Conservation (phyloP, 2,113 vertebrate species). For the Pituophis catenifer region DNA sequence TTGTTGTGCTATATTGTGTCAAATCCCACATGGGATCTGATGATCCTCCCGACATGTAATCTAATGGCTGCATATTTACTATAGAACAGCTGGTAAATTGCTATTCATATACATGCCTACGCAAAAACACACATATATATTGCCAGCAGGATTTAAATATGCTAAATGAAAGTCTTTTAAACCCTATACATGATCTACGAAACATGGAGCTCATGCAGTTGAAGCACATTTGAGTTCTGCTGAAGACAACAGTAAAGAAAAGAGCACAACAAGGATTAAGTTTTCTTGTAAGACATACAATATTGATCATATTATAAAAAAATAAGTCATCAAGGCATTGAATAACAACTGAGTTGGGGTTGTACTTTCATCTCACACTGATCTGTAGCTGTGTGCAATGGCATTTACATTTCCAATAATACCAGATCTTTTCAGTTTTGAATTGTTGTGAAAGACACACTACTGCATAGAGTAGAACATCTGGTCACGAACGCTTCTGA, state of each 20-base stretch:
- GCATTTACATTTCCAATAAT: neutral
- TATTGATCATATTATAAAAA: neutral
- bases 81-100: neutral
- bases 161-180: neutral
- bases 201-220: neutral
- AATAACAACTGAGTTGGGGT: neutral
- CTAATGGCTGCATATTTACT: neutral
- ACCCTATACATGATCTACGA: neutral
- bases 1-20: neutral
- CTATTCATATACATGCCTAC: neutral
- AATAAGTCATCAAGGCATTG: neutral
- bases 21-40: neutral
- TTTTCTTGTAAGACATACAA: neutral
- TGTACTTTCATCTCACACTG: neutral
- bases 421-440: neutral
- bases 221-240: neutral
- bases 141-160: neutral
- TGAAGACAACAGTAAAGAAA: neutral
- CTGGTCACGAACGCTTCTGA: no score
- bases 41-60: neutral
- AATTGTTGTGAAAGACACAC: neutral
- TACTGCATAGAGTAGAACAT: neutral
- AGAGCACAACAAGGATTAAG: neutral
- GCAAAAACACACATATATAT: neutral
- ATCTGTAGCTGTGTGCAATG: neutral